Evolutionary conservation across 2,113 vertebrate genomes (phyloP).

Genomic region (Anguilla rostrata): DNA sequence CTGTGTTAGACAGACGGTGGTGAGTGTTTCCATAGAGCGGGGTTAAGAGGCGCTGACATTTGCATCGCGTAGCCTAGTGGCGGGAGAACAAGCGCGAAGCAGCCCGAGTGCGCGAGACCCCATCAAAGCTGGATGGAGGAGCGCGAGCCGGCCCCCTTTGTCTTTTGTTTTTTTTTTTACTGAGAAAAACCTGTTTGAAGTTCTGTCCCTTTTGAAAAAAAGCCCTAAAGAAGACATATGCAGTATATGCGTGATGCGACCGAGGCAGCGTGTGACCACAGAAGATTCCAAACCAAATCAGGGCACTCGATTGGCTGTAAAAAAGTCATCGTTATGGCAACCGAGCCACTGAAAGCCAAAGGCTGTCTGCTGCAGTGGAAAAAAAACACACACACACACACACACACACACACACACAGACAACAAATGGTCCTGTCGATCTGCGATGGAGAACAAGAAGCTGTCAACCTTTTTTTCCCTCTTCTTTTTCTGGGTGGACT

Average conservation of each 20-base stretch:
- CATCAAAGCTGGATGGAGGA: background rate
- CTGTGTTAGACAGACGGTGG: background rate
- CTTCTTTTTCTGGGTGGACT: background rate
- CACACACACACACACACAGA: too few relatives aligned
- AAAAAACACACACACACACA: background rate
- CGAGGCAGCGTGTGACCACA: conserved; percentile 35
- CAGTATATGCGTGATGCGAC: conserved; percentile 3
- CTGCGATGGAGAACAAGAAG: background rate
- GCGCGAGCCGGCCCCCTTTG: background rate
- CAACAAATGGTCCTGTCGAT: background rate
- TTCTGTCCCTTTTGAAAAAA: background rate
- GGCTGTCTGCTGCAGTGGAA: background rate
- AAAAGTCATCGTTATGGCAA: conserved; percentile 40
- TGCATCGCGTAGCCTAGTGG: conserved; percentile 34
- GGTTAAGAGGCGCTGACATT: background rate
- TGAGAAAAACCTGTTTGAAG: conserved; percentile 17
- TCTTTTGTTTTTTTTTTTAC: too few relatives aligned
- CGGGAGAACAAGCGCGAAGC: background rate
- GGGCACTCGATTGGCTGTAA: conserved; percentile 27
- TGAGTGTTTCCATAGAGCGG: background rate
- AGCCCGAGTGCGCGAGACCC: background rate
- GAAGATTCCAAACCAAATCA: conserved; percentile 43
- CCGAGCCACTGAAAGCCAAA: conserved; percentile 22
- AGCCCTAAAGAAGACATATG: background rate
- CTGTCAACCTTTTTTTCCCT: background rate